Evolutionary conservation across 2,888 invertebrate genomes (phyloP), one percentile per base, ranked within the genome.

Genomic region (Mesorhabditis spiculigera): DNA sequence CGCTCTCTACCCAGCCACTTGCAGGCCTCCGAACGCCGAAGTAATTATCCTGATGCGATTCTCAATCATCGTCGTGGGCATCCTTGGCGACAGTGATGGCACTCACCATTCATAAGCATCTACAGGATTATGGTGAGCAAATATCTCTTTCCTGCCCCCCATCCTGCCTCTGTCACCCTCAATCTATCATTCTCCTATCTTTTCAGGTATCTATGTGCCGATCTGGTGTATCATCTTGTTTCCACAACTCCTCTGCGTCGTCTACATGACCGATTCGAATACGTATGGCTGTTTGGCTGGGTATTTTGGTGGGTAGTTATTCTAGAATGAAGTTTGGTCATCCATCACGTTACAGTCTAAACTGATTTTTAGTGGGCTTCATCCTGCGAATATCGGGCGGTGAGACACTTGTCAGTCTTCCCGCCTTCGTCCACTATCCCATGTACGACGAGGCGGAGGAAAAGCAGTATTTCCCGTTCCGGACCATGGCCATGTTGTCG

Each of bases 181-280:
- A 1, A 28, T 28, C 28, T 28, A 28, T 28, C 28, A n/a, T n/a
- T 28, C 28, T 63, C 63, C 63, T 63, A 6, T 28, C 45, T 0
- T 44, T 68, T 4, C 58, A 75, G 75, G 75, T 95, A 94, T 76
- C 93, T 98, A 91, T 97, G 97, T 88, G 95, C 96, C 65, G 98
- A 98, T 88, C 90, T 98, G 86, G 96, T 98, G 78, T 98, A 96
- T 96, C 80, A 95, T 98, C 86, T 91, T 98, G 80, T 98, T 98
- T 88, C 97, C 98, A 0, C 98, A 95, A 88, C 91, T 98, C 42
- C 90, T 96, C 82, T 95, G 95, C 91, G 97, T 97, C 81, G 95
- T 98, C 42, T 95, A 97, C 89, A 93, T 95, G 88, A 92, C 93
- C 87, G 90, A 91, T 78, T 94, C 94, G 89, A 98, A 98, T 89